Evolutionary conservation across 2,888 invertebrate species (phyloP), one percentile per base, ranked within the genome.

Genomic region (Harpalus rufipes): DNA sequence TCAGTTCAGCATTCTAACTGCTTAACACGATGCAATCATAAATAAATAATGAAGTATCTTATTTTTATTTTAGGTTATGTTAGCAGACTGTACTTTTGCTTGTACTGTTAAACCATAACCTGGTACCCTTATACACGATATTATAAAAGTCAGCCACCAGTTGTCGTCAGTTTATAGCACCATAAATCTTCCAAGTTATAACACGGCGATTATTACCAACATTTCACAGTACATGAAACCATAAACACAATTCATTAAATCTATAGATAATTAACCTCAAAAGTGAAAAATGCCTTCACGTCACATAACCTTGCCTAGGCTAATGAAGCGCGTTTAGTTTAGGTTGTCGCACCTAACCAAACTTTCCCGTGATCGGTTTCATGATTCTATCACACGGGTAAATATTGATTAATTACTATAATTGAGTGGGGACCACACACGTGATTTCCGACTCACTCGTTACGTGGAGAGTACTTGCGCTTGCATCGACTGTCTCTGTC

Each of bases 371-470:
- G 18, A 74, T 44, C 41, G 21, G 41, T 74, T 74, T 44, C 72
- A 74, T 58, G 56, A 82, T 59, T 82, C 82, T 82, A 82, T 82
- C 61, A 58, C 81, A 81, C 59, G 74, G 58, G 82, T 82, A 82
- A 82, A 82, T 82, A 82, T 82, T 82, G 82, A 82, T 82, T 82
- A 82, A 82, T 82, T 74, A 82, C 82, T 74, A 72, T 82, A 82
- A 82, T 82, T 82, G 82, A 82, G 74, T 82, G 74, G 74, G 74
- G 82, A 82, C 82, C 72, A 74, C 82, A 82, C 82, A 82, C 82
- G 72, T 81, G 58, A 82, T 72, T 78, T 78, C 78, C 78, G 78
- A 14, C 58, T 74, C 72, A 74, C 72, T 74, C 72, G 72, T 74
- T 74, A 74, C 72, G 72, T 74, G 8, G 72, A 74, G 72, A 74